phyloP scores from a whole-genome alignment of 2,113 vertebrate genomes.

The Saccopteryx leptura region DNA sequence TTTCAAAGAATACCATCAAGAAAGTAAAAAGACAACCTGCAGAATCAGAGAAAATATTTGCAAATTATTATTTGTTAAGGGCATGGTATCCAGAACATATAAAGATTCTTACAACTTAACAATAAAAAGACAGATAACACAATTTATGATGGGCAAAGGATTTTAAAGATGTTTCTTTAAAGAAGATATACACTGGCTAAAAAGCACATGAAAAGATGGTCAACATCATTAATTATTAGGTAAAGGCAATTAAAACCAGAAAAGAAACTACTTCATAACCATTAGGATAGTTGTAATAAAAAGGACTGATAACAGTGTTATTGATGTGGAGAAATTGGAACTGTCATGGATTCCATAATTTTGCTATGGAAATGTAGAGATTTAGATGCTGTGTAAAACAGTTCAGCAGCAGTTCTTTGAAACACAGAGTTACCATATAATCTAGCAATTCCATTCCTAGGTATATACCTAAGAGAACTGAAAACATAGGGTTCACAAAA shows the following conservation, averaged over 20 bases:
- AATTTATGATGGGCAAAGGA: not conserved
- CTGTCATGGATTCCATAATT: not conserved
- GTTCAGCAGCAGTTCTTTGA: constrained; percentile 10
- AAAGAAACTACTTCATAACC: not conserved
- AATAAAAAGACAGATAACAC: not conserved
- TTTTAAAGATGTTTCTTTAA: constrained; percentile 1
- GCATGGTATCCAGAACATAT: not conserved
- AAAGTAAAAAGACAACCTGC: not conserved
- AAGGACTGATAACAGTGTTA: not conserved
- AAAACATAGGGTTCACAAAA: constrained; percentile 24
- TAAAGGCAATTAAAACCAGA: constrained; percentile 31
- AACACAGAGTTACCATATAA: not conserved
- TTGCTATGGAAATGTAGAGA: not conserved
- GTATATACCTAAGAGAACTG: not conserved
- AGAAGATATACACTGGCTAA: not conserved
- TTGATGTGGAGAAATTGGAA: not conserved
- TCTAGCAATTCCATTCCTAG: not conserved
- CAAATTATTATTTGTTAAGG: not conserved
- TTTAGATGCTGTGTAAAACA: not conserved
- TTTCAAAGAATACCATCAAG: constrained; percentile 10
- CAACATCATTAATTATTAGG: not conserved
- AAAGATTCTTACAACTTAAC: not conserved
- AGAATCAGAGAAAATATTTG: constrained; percentile 9
- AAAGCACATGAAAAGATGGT: not conserved
- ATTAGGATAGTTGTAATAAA: not conserved